Base-by-base conservation (phyloP, 2,797 vertebrate genomes). In the Poeciliopsis infans region DNA sequence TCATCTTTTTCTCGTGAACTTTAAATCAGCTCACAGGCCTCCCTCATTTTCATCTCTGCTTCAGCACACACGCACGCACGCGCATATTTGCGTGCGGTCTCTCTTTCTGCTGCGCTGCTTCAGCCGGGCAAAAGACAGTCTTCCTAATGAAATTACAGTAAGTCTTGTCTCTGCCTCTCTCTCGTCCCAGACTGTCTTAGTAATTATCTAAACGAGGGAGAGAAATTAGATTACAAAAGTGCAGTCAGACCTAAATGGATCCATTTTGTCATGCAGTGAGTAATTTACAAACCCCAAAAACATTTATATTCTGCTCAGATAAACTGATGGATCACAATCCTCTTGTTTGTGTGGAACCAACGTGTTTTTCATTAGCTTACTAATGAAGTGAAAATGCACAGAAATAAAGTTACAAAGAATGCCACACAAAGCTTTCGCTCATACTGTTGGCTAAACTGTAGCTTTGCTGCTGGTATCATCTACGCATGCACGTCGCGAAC, bases 161-260 rank as follows among this genome's bases (percentile, higher is more conserved):
- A 78, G 55, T 90, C 79, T 82, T 28, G 70, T 89, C 83, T 84
- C 72, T 5, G 82, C 39, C 79, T 87, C 78, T 83, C 77, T 83
- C 78, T 80, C 66, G 78, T 87, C 75, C 76, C 85, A 86, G 88
- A 80, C 87, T 77, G 82, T 89, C 82, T 80, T 61, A 85, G 86
- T 91, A 89, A 93, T 93, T 92, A 92, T 89, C 85, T 70, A 89
- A 90, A 93, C 89, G 83, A 92, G 86, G 79, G 79, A 74, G 57
- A 79, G 76, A 83, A 87, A 93, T 93, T 85, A 85, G 90, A 94
- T 94, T 93, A 92, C 47, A 82, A 79, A 88, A 91, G 86, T 85
- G 86, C 87, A 84, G 74, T 61, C 75, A 78, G 72, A 89, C 85
- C 84, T 77, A 92, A 86, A 90, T 87, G 20, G 85, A 91, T 93